phyloP scores from a whole-genome alignment of 2,888 invertebrate species.

The Spodoptera littoralis region DNA sequence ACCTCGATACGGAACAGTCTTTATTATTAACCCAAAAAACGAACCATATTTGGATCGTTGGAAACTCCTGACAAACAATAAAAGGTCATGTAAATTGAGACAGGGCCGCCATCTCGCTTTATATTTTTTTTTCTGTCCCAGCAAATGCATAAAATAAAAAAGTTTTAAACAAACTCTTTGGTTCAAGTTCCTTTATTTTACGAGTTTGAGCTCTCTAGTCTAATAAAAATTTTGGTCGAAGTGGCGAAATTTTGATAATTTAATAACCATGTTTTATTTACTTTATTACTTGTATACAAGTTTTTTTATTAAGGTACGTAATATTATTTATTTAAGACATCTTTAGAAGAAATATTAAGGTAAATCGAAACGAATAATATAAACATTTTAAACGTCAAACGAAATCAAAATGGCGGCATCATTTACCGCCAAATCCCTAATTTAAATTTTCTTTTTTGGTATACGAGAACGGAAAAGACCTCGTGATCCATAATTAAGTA shows the following conservation, averaged over 20 bases:
- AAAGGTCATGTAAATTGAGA: conserved; percentile 28
- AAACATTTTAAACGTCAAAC: too few relatives aligned
- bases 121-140: conserved; percentile 10
- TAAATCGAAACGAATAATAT: too few relatives aligned
- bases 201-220: conserved; percentile 17
- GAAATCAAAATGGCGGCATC: too few relatives aligned
- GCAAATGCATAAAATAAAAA: conserved; percentile 9
- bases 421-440: too few relatives aligned
- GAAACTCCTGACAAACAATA: conserved; percentile 36
- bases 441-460: too few relatives aligned
- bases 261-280: neutral
- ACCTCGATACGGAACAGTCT: conserved; percentile 29
- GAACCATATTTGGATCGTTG: conserved; percentile 38
- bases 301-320: too few relatives aligned
- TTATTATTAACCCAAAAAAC: conserved; percentile 35
- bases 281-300: too few relatives aligned
- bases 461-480: too few relatives aligned
- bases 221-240: conserved; percentile 34
- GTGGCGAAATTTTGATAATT: conserved; percentile 26
- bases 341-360: too few relatives aligned
- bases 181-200: conserved; percentile 30
- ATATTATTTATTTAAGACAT: too few relatives aligned
- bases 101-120: conserved; percentile 4
- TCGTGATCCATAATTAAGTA: too few relatives aligned
- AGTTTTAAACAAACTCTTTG: conserved; percentile 7